These are phyloP conservation scores for Drosophila rufa DNA, from an alignment of 1,140 invertebrate genomes.

Conservation along the genomic window DNA sequence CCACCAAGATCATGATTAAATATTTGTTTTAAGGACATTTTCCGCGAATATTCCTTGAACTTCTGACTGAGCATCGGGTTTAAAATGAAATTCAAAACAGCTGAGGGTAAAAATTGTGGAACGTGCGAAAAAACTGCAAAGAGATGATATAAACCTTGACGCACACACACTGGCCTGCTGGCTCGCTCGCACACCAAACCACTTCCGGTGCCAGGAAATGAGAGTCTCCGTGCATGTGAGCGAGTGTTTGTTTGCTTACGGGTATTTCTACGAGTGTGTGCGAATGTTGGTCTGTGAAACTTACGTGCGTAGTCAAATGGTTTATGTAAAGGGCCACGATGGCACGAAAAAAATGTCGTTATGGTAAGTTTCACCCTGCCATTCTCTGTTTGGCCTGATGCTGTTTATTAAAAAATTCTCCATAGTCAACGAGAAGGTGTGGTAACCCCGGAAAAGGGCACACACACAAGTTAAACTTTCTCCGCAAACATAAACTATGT, in stretches of 20 bases:
- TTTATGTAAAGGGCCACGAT: conserved; percentile 10
- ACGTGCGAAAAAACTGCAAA: conserved; percentile 58
- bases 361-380: conserved; percentile 6
- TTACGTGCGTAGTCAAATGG: conserved; percentile 52
- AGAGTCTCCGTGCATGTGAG: conserved; percentile 50
- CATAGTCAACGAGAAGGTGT: conserved; percentile 26
- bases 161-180: conserved; percentile 4
- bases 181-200: conserved; percentile 6
- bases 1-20: no score
- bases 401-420: conserved; percentile 47
- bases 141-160: conserved; percentile 58
- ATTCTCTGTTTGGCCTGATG: conserved; percentile 8
- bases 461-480: background rate
- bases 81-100: conserved; percentile 74
- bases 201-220: conserved; percentile 58
- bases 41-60: background rate
- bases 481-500: conserved; percentile 12
- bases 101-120: conserved; percentile 59
- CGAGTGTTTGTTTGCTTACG: conserved; percentile 21
- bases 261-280: conserved; percentile 5
- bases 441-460: conserved; percentile 3
- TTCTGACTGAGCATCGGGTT: background rate
- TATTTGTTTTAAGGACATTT: background rate
- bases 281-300: conserved; percentile 32
- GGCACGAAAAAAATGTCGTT: conserved; percentile 7